Conservation (phyloP, 2,113 vertebrate genomes). For the Cebidichthys violaceus region DNA sequence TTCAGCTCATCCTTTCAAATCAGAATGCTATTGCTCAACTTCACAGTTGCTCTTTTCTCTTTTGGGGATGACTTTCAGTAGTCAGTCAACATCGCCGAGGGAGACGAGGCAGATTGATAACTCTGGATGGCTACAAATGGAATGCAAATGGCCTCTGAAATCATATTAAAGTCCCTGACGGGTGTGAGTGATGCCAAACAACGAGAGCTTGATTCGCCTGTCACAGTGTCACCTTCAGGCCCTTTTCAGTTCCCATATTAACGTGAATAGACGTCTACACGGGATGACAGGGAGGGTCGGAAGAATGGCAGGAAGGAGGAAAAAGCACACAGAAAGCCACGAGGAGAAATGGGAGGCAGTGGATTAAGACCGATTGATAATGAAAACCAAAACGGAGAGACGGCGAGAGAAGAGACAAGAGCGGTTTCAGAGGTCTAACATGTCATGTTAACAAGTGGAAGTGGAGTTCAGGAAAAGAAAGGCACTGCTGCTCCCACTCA, state of each 20-base stretch:
- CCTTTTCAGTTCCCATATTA: constrained; percentile 48
- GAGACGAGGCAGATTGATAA: constrained; percentile 66
- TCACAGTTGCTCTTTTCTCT: constrained; percentile 29
- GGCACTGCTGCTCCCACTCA: constrained; percentile 46
- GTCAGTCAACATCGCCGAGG: constrained; percentile 48
- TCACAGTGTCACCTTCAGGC: constrained; percentile 61
- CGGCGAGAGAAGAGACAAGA: constrained; percentile 27
- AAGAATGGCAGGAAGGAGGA: constrained; percentile 8
- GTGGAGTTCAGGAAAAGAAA: constrained; percentile 36
- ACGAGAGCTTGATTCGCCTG: constrained; percentile 56
- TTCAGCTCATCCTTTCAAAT: constrained; percentile 16
- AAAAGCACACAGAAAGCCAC: constrained; percentile 20
- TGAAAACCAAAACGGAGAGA: constrained; percentile 49
- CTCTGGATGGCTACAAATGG: constrained; percentile 62
- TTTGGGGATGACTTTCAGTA: constrained; percentile 15
- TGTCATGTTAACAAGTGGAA: constrained; percentile 66
- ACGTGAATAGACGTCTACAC: constrained; percentile 26
- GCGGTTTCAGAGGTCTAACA: constrained; percentile 45
- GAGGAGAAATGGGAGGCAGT: constrained; percentile 18
- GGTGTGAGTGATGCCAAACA: constrained; percentile 65
- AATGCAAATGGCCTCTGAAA: constrained; percentile 71
- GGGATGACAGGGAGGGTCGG: constrained; percentile 40
- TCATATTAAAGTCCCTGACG: constrained; percentile 63
- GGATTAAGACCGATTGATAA: constrained; percentile 53
- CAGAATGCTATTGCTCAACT: constrained; percentile 26